phyloP scores from a whole-genome alignment of 2,113 vertebrate species.

The Archilochus colubris region DNA sequence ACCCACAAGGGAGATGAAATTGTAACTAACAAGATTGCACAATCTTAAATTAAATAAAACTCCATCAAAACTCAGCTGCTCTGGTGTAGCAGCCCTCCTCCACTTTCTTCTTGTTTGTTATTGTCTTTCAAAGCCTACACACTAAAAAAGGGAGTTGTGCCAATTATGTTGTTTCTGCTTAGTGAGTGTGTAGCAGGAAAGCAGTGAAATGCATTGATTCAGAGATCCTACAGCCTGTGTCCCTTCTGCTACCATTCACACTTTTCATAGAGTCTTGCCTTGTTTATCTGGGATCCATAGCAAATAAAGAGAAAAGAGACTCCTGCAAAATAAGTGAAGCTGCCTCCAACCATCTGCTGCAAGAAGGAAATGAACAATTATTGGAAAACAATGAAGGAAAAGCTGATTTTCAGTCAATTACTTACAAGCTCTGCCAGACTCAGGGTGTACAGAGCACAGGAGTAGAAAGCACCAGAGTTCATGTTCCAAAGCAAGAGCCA shows the following conservation, averaged over 20 bases:
- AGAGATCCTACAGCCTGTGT: background rate
- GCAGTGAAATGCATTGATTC: background rate
- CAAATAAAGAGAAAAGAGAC: background rate
- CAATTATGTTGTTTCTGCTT: background rate
- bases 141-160: background rate
- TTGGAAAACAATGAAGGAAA: background rate
- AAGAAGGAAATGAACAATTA: background rate
- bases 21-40: background rate
- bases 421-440: conserved; percentile 56
- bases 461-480: background rate
- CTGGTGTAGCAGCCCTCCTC: background rate
- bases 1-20: background rate
- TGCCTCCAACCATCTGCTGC: background rate
- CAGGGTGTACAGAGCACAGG: background rate
- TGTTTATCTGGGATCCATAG: background rate
- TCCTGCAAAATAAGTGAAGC: background rate
- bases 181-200: background rate
- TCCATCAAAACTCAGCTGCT: background rate
- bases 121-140: background rate
- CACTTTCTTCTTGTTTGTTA: background rate
- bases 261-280: background rate
- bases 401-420: background rate
- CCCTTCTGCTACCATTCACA: background rate
- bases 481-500: background rate
- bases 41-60: background rate